These are phyloP conservation scores for Hycleus phaleratus DNA, from an alignment of 1,140 invertebrate species.

Conservation along the genomic window DNA sequence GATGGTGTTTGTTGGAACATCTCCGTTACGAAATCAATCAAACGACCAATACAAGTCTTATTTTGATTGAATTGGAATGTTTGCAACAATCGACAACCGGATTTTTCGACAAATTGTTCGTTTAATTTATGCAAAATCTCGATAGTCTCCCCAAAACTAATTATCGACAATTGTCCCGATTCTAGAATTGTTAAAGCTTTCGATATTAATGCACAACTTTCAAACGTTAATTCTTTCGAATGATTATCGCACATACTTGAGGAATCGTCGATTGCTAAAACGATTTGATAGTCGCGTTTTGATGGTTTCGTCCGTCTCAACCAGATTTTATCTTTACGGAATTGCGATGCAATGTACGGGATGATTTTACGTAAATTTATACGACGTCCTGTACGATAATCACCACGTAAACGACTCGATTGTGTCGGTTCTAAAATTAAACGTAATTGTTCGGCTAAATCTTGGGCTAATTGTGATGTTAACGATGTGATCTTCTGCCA, in stretches of 20 bases:
- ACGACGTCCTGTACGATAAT: constrained; percentile 92
- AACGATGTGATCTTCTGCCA: constrained; percentile 53
- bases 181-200: constrained; percentile 86
- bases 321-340: constrained; percentile 99
- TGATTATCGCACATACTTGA: constrained; percentile 86
- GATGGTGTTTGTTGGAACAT: constrained; percentile 52
- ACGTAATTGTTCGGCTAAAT: constrained; percentile 88
- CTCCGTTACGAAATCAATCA: constrained; percentile 70
- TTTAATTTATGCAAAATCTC: constrained; percentile 77
- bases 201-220: constrained; percentile 87
- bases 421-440: constrained; percentile 93
- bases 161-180: constrained; percentile 82
- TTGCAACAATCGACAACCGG: constrained; percentile 70
- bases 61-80: constrained; percentile 74
- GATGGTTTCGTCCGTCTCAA: constrained; percentile 89
- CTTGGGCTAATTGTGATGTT: constrained; percentile 67
- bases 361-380: constrained; percentile 99
- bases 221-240: constrained; percentile 87
- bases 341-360: constrained; percentile 97
- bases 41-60: constrained; percentile 68
- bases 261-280: constrained; percentile 95
- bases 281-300: constrained; percentile 93
- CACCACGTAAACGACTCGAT: constrained; percentile 79
- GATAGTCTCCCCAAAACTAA: constrained; percentile 87
- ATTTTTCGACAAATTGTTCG: constrained; percentile 75